phyloP scores from a whole-genome alignment of 1,140 invertebrate genomes.

The Lethrus apterus region DNA sequence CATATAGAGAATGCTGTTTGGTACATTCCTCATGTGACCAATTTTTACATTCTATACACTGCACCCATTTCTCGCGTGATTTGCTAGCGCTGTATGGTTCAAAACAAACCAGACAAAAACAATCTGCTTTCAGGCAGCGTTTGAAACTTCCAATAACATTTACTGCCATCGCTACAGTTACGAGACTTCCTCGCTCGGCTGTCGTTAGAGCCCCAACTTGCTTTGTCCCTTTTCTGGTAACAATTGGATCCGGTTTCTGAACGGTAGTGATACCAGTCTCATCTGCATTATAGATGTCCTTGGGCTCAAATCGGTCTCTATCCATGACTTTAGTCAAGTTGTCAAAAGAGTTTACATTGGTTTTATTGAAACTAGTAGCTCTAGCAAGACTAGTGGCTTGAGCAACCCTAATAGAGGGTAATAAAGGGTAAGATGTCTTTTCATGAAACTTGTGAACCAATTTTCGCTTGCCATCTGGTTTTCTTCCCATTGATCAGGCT shows the following conservation, averaged over 20 bases:
- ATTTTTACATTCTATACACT: no score
- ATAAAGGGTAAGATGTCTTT: constrained; percentile 30
- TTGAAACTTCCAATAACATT: no score
- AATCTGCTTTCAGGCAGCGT: no score
- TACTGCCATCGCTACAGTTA: constrained; percentile 39
- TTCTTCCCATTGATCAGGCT: constrained; percentile 31
- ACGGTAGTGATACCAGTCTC: constrained; percentile 45
- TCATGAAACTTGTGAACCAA: constrained; percentile 38
- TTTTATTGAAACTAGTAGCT: constrained; percentile 44
- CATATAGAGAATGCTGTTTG: no score
- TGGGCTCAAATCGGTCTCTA: constrained; percentile 28
- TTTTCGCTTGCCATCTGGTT: constrained; percentile 39
- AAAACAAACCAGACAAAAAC: no score
- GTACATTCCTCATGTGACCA: no score
- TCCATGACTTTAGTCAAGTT: constrained; percentile 36
- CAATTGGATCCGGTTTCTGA: constrained; percentile 36
- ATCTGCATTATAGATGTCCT: constrained; percentile 44
- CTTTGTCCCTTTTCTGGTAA: constrained; percentile 36
- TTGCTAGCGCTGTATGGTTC: no score
- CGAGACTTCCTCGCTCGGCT: constrained; percentile 40
- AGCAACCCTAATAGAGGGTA: constrained; percentile 39
- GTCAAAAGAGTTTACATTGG: constrained; percentile 37
- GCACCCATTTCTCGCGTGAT: no score
- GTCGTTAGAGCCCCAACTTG: constrained; percentile 44
- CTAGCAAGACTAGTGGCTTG: constrained; percentile 43